Conservation (phyloP, 2,797 vertebrate genomes). For the Urophycis tenuis region DNA sequence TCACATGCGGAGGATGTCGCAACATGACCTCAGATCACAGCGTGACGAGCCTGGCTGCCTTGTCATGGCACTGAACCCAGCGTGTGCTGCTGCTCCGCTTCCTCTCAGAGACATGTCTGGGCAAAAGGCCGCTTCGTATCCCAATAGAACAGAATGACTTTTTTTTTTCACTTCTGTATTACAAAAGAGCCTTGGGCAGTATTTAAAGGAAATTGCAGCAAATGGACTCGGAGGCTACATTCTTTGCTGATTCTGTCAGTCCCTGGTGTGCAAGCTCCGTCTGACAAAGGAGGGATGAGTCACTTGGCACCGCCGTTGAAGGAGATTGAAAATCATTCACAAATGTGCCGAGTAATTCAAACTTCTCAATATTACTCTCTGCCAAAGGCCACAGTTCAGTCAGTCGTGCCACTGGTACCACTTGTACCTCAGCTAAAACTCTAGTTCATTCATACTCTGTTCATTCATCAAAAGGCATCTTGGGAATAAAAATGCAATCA, state of each 20-base stretch:
- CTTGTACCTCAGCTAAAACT: background rate
- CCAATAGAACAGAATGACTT: background rate
- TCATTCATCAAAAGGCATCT: no score
- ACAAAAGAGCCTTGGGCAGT: background rate
- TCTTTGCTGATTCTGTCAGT: background rate
- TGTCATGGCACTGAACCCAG: background rate
- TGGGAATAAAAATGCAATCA: background rate
- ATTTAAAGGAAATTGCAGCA: background rate
- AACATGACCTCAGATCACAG: background rate
- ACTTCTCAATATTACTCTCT: background rate
- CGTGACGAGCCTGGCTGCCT: no score
- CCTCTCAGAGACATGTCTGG: background rate
- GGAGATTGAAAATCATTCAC: background rate
- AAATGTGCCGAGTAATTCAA: no score
- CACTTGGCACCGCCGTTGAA: background rate
- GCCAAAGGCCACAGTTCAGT: background rate
- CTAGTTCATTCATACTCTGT: background rate
- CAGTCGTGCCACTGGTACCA: background rate
- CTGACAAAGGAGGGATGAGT: background rate
- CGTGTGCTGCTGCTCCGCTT: background rate
- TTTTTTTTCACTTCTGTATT: background rate
- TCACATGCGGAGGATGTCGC: background rate
- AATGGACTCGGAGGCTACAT: background rate
- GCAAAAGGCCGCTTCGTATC: background rate
- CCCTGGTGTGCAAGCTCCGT: background rate